Evolutionary conservation across 1,140 invertebrate species (phyloP), one percentile per base, ranked within the genome.

Genomic region (Drosophila repleta): DNA sequence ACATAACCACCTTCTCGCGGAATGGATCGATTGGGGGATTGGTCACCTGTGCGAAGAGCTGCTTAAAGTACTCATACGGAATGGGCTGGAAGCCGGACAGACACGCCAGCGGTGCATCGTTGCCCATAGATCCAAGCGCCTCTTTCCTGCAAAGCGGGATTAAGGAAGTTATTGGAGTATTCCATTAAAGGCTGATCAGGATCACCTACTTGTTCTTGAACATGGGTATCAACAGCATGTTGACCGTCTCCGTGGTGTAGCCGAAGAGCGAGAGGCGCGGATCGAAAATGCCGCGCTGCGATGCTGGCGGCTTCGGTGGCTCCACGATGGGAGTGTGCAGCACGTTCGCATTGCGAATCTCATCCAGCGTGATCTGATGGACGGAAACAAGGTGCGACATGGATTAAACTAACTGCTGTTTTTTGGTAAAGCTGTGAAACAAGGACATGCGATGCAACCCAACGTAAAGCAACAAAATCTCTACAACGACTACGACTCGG

Each of bases 11-110:
- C 92, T 97, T 98, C 92, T 99, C 99, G 79, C 99, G 95, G 94
- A 99, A 99, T 39, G 99, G 99, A 94, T 99, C 99, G 75, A 99
- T 99, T 4, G 99, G 98, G n/a, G 99, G 99, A 93, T 99, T 99
- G 69, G 99, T 99, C 46, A 99, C 98, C 94, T 99, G 99, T 21
- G 99, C 99, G 93, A 99, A 99, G n/a, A 99, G 93, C 92, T 99
- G 99, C 91, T 99, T 99, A 93, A 99, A 99, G 92, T 99, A 99
- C 76, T 98, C 97, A 92, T 99, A 99, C 1, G 97, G 94, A 48
- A 99, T 92, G 1, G 99, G 99, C 90, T 98, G 97, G 93, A 98
- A 99, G 79, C 95, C 93, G 4, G 98, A 99, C 7, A 99, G 93
- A 90, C 98, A 99, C 6, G 99, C 98, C 62, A 99, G 92, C 0